Percentiles rank a stretch among this genome's conserved stretches.
phyloP scores from a whole-genome alignment of 1,140 invertebrate species.

The Sipha flava region DNA sequence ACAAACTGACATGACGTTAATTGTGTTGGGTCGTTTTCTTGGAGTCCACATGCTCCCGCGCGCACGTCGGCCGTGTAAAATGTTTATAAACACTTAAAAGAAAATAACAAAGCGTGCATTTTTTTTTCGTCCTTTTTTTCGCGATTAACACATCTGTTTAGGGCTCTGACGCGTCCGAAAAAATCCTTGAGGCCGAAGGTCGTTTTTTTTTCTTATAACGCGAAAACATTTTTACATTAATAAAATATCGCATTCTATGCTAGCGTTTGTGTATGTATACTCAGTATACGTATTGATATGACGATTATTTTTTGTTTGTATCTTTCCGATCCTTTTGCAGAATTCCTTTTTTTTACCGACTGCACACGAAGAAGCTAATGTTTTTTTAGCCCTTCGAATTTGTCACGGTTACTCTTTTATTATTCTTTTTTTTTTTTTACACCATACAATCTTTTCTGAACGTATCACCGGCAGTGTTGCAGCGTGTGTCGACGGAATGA shows the following conservation, averaged over 20 bases:
- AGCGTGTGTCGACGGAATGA: background rate
- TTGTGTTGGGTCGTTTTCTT: background rate
- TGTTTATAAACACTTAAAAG: background rate
- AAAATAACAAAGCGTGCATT: background rate
- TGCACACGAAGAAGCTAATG: conserved; percentile 24
- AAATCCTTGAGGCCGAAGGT: background rate
- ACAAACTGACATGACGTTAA: background rate
- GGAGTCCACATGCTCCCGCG: background rate
- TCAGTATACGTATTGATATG: too few relatives aligned
- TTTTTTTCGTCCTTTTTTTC: background rate
- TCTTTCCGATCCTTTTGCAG: background rate
- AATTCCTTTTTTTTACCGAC: background rate
- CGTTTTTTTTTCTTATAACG: background rate
- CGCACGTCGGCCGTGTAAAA: background rate
- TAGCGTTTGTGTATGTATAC: too few relatives aligned
- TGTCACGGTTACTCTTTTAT: background rate
- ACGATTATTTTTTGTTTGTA: background rate
- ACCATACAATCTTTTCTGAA: background rate
- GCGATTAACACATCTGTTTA: background rate
- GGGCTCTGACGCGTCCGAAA: background rate
- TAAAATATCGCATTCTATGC: background rate
- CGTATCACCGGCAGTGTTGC: background rate
- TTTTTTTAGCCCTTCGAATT: conserved; percentile 29
- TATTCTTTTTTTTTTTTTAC: background rate
- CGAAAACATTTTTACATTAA: background rate